Percentiles rank a stretch among this genome's conserved stretches.
Conservation (phyloP, 2,888 invertebrate genomes). For the Capitulum mitella region DNA sequence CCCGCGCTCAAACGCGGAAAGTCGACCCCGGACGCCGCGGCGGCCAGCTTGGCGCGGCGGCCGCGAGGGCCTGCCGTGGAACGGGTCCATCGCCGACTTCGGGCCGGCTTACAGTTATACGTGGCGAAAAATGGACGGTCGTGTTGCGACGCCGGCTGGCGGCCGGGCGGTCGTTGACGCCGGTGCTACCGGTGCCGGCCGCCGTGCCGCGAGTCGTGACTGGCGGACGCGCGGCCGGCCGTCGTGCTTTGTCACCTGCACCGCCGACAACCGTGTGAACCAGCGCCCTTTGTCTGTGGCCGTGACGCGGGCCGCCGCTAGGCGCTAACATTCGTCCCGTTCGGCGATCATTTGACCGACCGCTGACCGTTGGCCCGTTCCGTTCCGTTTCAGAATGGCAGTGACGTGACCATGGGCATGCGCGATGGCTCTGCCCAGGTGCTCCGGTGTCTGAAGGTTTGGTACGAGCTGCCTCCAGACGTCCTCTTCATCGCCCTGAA, state of each 20-base stretch:
- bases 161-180: neutral
- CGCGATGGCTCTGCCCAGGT: conserved; percentile 74
- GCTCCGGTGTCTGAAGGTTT: conserved; percentile 70
- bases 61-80: neutral
- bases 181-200: neutral
- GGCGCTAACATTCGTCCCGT: too few species aligned
- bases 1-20: neutral
- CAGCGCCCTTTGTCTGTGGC: neutral
- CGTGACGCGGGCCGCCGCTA: neutral
- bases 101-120: neutral
- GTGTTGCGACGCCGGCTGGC: too few species aligned
- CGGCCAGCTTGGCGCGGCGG: too few species aligned
- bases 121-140: neutral
- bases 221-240: too few species aligned
- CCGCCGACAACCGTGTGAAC: too few species aligned
- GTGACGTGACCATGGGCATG: conserved; percentile 66
- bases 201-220: too few species aligned
- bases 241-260: too few species aligned
- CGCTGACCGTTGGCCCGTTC: neutral
- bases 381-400: conserved; percentile 47
- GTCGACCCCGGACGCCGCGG: too few species aligned
- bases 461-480: conserved; percentile 73
- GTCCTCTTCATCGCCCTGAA: conserved; percentile 70
- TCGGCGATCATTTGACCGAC: too few species aligned
- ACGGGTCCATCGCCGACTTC: neutral